Base-by-base conservation (phyloP, 30 jellyfish, hydroid and myxozoan genomes). In the Clytia hemisphaerica region DNA sequence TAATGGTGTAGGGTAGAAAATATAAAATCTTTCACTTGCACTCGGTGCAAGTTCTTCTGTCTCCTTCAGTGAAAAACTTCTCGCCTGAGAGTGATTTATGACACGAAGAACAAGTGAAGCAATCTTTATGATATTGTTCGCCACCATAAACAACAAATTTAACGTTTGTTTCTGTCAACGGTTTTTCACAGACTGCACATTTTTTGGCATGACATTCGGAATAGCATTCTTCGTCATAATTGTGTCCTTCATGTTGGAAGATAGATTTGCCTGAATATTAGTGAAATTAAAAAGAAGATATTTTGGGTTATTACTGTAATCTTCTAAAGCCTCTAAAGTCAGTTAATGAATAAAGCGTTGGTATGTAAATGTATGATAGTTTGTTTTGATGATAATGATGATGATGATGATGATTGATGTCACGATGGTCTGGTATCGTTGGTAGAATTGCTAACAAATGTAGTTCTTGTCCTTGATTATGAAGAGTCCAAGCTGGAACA, bases 141-240 rank as follows among this genome's bases (percentile, higher is more conserved):
- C 78, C 78, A 30, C 44, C 78, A 0, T 65, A 65, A 1, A 63
- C 44, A 16, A 65, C 78, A 37, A 37, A 65, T 44, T 65, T 65
- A 63, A 65, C 63, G 9, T 65, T 65, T 7, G 78, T 35, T 4
- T 65, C 78, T 16, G 40, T 44, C 73, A 65, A 65, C 1, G 78
- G 16, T n/a, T 37, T 33, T 18, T 65, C 37, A 63, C 78, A 65
- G 10, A 65, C 78, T 14, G 78, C 78, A n/a, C 78, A 65, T 45
- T 65, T 65, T 30, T 65, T 65, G 1, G 78, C 78, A 65, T 65
- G 78, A 45, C 37, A 65, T 9, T 10, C 18, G 5, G 78, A 45
- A n/a, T 65, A 65, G 29, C 78, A 65, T 0, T 65, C 78, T 44
- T 65, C 64, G 36, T 65, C 78, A 63, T 65, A 65, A 26, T 65